phyloP scores from a whole-genome alignment of 2,113 vertebrate genomes.

The Corythoichthys intestinalis region DNA sequence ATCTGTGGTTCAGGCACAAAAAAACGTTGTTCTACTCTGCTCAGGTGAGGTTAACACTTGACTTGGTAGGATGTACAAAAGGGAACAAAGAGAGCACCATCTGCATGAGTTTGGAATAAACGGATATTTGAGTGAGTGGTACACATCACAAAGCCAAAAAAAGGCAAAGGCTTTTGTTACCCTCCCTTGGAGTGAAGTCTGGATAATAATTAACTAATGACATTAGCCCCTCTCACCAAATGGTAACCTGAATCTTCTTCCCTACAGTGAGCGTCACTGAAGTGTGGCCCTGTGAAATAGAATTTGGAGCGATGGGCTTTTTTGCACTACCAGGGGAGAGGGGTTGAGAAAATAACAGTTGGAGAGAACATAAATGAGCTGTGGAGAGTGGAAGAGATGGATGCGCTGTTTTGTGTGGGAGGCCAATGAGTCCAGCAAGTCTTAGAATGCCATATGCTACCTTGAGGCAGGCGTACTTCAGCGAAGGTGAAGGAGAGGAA shows the following conservation, averaged over 20 bases:
- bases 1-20: slow-evolving; percentile 25
- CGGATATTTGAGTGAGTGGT: slow-evolving; percentile 19
- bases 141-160: slow-evolving; percentile 27
- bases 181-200: slow-evolving; percentile 53
- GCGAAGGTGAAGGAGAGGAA: slow-evolving; percentile 35
- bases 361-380: slow-evolving; percentile 64
- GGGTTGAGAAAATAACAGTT: slow-evolving; percentile 61
- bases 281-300: slow-evolving; percentile 66
- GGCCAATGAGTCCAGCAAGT: slow-evolving; percentile 63
- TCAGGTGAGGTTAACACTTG: slow-evolving; percentile 31
- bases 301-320: slow-evolving; percentile 57
- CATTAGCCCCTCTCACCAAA: slow-evolving; percentile 59
- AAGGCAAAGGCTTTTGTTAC: slow-evolving; percentile 36
- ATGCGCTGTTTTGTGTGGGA: slow-evolving; percentile 62
- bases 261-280: slow-evolving; percentile 60
- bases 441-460: slow-evolving; percentile 69
- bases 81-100: slow-evolving; percentile 52
- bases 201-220: slow-evolving; percentile 73
- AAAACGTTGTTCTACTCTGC: slow-evolving; percentile 29
- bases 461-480: slow-evolving; percentile 59
- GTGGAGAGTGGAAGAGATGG: slow-evolving; percentile 58
- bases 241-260: slow-evolving; percentile 66
- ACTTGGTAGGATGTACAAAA: slow-evolving; percentile 14
- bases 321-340: slow-evolving; percentile 48
- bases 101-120: slow-evolving; percentile 36